These are phyloP conservation scores for Pocota personata DNA, from an alignment of 2,888 invertebrate genomes.

Conservation along the genomic window DNA sequence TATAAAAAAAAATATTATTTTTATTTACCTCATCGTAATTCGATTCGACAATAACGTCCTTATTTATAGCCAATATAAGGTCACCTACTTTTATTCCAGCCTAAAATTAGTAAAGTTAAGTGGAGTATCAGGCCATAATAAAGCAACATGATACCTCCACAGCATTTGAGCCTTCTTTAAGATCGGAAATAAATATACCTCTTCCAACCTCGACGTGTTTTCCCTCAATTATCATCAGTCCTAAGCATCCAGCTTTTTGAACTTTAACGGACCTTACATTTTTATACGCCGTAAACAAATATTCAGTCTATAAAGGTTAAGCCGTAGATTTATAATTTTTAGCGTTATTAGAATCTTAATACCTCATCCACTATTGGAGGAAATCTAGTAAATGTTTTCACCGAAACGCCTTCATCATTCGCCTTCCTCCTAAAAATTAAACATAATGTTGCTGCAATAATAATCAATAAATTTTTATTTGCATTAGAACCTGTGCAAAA, in stretches of 20 bases:
- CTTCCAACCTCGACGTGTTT: slow-evolving; percentile 95
- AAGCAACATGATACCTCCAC: slow-evolving; percentile 86
- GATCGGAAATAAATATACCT: slow-evolving; percentile 96
- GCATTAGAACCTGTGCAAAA: slow-evolving; percentile 89
- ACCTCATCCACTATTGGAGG: slow-evolving; percentile 93
- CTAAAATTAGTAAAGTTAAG: slow-evolving; percentile 83
- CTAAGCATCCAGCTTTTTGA: slow-evolving; percentile 91
- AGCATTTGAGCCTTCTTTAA: slow-evolving; percentile 94
- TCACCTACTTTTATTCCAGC: slow-evolving; percentile 98
- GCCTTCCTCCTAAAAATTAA: slow-evolving; percentile 79
- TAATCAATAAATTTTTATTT: background rate
- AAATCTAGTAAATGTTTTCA: slow-evolving; percentile 93
- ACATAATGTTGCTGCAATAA: background rate
- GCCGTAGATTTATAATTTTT: background rate
- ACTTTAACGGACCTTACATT: slow-evolving; percentile 86
- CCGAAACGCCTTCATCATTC: slow-evolving; percentile 88
- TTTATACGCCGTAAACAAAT: slow-evolving; percentile 58
- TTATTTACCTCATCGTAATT: slow-evolving; percentile 91
- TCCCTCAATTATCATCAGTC: slow-evolving; percentile 97
- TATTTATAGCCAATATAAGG: slow-evolving; percentile 97
- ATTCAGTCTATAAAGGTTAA: slow-evolving; percentile 53
- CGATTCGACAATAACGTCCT: slow-evolving; percentile 93
- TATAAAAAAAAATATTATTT: background rate
- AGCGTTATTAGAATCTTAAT: background rate
- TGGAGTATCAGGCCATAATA: background rate